Base-by-base conservation (phyloP, 2,113 vertebrate genomes). In the Notothenia rossii region DNA sequence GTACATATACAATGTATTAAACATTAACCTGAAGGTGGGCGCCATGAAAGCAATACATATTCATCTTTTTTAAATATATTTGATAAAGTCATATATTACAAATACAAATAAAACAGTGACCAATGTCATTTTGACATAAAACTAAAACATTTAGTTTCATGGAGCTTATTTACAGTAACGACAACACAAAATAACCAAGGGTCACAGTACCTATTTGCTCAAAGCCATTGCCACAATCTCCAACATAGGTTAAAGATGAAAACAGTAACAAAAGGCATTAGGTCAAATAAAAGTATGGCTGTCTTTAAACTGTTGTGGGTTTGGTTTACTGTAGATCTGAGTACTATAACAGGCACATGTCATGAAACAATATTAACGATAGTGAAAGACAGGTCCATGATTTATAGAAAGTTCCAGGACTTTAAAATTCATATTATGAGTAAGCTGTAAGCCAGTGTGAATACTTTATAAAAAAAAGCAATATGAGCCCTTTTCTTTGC, bases 281-380 rank as follows among this genome's bases (percentile, higher is more conserved):
- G 36, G 36, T 40, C 1, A 40, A 40, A 40, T 40, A 40, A 7
- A 40, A 40, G 36, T 54, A 22, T 53, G 14, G 12, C 10, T 43
- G 29, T 50, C 12, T 48, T 45, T 46, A 45, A 50, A 7, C 50
- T 10, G 51, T 10, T 71, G 25, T 56, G 51, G 14, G 10, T 51
- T 45, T 75, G 72, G 50, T 66, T 76, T 18, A 67, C 70, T 12
- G 55, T 17, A 33, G 54, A 73, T 68, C 70, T 72, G 40, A 66
- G 7, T 50, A 72, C 60, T 72, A 13, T 14, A 36, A 18, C 67
- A 60, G 67, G 2, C 46, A n/a, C 11, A 18, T 36, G 60, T 65
- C 60, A 60, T 48, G 53, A 55, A 36, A 72, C 51, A 25, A 53
- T 33, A 29, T 70, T n/a, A 51, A 73, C 17, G 46, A 81, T 25